These are phyloP conservation scores for Drosophila colorata DNA, from an alignment of 2,888 invertebrate genomes.

Conservation along the genomic window DNA sequence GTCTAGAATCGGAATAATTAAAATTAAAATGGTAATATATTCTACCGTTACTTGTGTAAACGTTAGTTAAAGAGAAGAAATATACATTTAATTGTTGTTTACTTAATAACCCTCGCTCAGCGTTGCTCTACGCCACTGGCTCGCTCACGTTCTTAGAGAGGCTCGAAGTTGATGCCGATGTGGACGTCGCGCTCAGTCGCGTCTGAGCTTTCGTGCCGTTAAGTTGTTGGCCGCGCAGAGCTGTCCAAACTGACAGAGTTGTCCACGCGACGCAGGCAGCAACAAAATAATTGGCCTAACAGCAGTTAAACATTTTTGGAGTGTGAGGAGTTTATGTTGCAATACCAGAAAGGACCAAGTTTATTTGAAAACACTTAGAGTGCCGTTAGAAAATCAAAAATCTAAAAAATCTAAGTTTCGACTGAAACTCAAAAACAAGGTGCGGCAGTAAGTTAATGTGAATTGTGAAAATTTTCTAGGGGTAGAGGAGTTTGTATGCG, in stretches of 20 bases:
- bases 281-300: constrained; percentile 66
- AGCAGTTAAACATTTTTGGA: constrained; percentile 52
- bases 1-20: no score
- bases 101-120: constrained; percentile 8
- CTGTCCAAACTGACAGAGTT: constrained; percentile 15
- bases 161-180: constrained; percentile 9
- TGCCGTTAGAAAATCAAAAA: constrained; percentile 17
- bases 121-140: constrained; percentile 34
- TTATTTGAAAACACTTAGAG: constrained; percentile 17
- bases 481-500: constrained; percentile 26
- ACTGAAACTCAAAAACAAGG: constrained; percentile 43
- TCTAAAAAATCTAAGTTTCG: constrained; percentile 1
- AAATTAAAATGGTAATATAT: background rate
- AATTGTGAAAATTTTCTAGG: constrained; percentile 40
- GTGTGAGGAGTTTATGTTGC: constrained; percentile 7
- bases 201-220: constrained; percentile 67
- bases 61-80: no score
- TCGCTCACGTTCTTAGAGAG: constrained; percentile 6
- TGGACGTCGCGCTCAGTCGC: constrained; percentile 55
- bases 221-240: constrained; percentile 55
- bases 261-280: constrained; percentile 49
- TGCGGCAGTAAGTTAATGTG: constrained; percentile 54
- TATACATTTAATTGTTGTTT: background rate
- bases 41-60: background rate
- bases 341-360: constrained; percentile 6